Base-by-base conservation (phyloP, 2,797 vertebrate genomes). In the Macropus fuliginosus region DNA sequence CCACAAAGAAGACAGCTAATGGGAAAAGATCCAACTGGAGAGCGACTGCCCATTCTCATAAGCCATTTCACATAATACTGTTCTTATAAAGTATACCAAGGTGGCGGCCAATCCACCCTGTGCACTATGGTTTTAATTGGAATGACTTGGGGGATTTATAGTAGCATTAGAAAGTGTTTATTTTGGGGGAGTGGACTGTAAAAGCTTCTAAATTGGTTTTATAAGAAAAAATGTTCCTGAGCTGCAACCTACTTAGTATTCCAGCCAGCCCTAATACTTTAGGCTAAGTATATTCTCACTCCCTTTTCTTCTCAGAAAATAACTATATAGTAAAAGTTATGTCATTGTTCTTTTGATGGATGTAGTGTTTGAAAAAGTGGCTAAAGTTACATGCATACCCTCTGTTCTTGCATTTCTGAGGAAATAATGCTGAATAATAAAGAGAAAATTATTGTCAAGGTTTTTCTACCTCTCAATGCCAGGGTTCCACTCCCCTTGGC, bases 271-370 rank as follows among this genome's bases (percentile, higher is more conserved):
- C 55, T 87, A 31, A 87, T 95, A 94, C 95, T 93, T 91, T 56
- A 9, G 28, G 56, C 54, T 81, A 3, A 54, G 74, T 14, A 57
- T 90, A 56, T 55, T 93, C 81, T n/a, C 13, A 46, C 4, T 29
- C 18, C 9, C 9, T 12, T 66, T 93, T 95, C 55, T 94, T 96
- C 96, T 94, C 91, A 93, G 94, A 94, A 96, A 91, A 56, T 50
- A 11, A 59, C 62, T 94, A 55, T 96, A 50, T 92, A 90, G 28
- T 92, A 55, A 91, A 95, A 96, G 87, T 95, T 91, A 95, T n/a
- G 54, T 54, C 94, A 94, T 55, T 74, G 28, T 46, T 91, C 18
- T 54, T 4, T 55, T 94, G 91, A 74, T 40, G n/a, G 40, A 55
- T 55, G 50, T 55, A 55, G 90, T 94, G 54, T 95, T 94, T 29